A percentile compares a stretch with the other conserved stretches of the same genome.
Evolutionary conservation across 2,888 invertebrate species (phyloP).

Genomic region (Gortyna flavago): DNA sequence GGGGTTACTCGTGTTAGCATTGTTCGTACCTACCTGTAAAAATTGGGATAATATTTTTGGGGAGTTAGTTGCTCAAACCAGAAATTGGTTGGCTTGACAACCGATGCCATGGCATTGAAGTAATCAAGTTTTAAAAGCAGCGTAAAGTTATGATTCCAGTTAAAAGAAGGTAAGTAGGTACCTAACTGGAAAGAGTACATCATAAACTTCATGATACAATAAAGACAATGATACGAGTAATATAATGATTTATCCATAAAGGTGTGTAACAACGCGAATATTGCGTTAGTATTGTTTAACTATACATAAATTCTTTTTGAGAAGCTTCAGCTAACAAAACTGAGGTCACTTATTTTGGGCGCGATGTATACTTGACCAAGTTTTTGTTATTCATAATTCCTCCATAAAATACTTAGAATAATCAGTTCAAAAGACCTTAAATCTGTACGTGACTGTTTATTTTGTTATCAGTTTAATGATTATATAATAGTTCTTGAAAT

Average conservation of each 20-base stretch:
- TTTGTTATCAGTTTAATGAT: slow-evolving; percentile 35
- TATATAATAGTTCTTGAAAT: slow-evolving; percentile 50
- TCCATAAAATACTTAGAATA: slow-evolving; percentile 61
- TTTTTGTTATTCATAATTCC: slow-evolving; percentile 67
- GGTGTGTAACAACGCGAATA: slow-evolving; percentile 44
- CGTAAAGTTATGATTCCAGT: neutral
- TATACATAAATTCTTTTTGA: slow-evolving; percentile 61
- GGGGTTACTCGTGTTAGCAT: slow-evolving; percentile 71
- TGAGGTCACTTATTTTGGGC: slow-evolving; percentile 69
- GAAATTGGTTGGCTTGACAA: slow-evolving; percentile 5
- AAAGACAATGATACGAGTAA: slow-evolving; percentile 57
- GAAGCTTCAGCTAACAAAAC: slow-evolving; percentile 63
- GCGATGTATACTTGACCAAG: slow-evolving; percentile 72
- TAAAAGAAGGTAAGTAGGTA: slow-evolving; percentile 18
- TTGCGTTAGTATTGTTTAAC: slow-evolving; percentile 64
- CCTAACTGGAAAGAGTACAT: slow-evolving; percentile 15
- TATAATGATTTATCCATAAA: slow-evolving; percentile 45
- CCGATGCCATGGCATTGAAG: neutral
- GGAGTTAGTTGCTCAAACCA: neutral
- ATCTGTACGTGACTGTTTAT: slow-evolving; percentile 42
- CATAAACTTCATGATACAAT: slow-evolving; percentile 31
- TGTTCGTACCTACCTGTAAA: slow-evolving; percentile 52
- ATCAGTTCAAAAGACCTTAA: slow-evolving; percentile 49
- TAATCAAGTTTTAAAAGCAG: neutral
- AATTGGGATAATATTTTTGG: slow-evolving; percentile 27